Conservation (phyloP, 2,888 invertebrate genomes). For the Orchesellides sinensis region DNA sequence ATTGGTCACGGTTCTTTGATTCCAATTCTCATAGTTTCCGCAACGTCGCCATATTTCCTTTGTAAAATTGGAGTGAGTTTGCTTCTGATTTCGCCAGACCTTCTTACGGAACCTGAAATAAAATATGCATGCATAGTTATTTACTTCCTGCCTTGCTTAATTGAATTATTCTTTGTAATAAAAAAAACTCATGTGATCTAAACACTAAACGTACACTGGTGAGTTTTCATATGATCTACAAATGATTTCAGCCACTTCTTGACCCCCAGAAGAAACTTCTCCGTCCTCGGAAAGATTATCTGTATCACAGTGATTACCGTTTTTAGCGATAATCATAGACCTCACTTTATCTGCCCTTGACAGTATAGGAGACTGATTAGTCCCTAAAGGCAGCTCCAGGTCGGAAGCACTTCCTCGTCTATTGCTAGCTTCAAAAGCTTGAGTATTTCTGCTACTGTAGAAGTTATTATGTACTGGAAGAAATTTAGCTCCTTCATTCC, state of each 20-base stretch:
- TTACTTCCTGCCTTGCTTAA: no score
- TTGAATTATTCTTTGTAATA: no score
- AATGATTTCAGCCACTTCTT: constrained; percentile 74
- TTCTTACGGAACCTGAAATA: constrained; percentile 71
- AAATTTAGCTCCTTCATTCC: constrained; percentile 30
- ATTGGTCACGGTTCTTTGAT: constrained; percentile 5
- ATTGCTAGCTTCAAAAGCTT: constrained; percentile 21
- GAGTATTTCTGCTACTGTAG: neutral
- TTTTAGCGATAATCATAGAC: constrained; percentile 67
- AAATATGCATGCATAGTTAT: no score
- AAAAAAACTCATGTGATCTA: neutral
- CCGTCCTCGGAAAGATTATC: constrained; percentile 72
- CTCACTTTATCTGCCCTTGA: constrained; percentile 63
- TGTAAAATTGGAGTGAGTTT: constrained; percentile 66
- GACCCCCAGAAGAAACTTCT: constrained; percentile 73
- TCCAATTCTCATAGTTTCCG: constrained; percentile 65
- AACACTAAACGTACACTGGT: constrained; percentile 71
- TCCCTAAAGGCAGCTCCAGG: constrained; percentile 56
- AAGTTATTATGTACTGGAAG: constrained; percentile 15
- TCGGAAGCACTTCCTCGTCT: constrained; percentile 70
- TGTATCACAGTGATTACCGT: constrained; percentile 42
- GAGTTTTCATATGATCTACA: constrained; percentile 74
- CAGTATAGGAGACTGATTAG: constrained; percentile 55
- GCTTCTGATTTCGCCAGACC: constrained; percentile 66
- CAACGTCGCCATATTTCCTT: constrained; percentile 74